Evolutionary conservation across 2,113 vertebrate species (phyloP), one percentile per base, ranked within the genome.

Genomic region (Otis tarda): DNA sequence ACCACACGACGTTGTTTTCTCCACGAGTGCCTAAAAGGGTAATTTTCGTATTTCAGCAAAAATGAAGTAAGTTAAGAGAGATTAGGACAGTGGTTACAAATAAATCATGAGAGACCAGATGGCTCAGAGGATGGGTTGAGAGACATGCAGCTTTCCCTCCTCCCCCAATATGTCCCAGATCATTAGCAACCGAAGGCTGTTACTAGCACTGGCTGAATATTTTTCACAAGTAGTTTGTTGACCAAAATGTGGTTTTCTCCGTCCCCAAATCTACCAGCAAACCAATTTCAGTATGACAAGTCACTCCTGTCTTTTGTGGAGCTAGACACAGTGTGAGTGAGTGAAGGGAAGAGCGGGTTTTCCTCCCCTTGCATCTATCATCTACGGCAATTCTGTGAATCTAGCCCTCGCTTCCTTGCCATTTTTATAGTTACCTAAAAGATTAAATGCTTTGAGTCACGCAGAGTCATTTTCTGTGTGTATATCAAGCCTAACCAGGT

Each of bases 291-390:
- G 18, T 39, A 24, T 13, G n/a, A 39, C 30, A 59, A 33, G 23
- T 75, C 43, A 19, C 25, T 90, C 45, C 63, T 23, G 79, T 15
- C 33, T 76, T 52, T 68, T 63, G 39, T 45, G 53, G 61, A 88
- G 83, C n/a, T 45, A 14, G 10, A 68, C 1, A 1, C 7, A 39
- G 23, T 1, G 6, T 4, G 9, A 67, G 27, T 1, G 0, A 27
- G 12, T 57, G 16, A 90, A 67, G 25, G 63, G 1, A 22, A 22
- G 59, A 77, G 47, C 1, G 2, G 9, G 4, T 63, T 85, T 84
- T 65, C 60, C 50, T 91, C n/a, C 19, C 35, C 19, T 20, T 23
- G 23, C 22, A 21, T 33, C 73, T 81, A 65, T 67, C 10, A 1
- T 70, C 71, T 56, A 35, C 25, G 16, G 49, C 31, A 83, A 69